Conservation (phyloP, 2,888 invertebrate genomes). For the Philopedon plagiatum region DNA sequence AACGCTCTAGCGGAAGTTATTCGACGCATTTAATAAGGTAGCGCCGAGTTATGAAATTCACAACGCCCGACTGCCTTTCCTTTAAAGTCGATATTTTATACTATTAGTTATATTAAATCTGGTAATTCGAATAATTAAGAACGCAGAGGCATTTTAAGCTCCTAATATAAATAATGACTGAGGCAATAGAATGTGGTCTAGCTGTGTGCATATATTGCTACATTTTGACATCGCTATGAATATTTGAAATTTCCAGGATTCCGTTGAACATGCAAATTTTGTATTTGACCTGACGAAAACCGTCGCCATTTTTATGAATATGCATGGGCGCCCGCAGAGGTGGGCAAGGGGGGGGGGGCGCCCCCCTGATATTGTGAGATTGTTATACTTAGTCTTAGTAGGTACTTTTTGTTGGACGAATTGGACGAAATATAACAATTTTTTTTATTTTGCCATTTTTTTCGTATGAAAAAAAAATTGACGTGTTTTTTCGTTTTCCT, state of each 20-base stretch:
- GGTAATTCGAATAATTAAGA: slow-evolving; percentile 45
- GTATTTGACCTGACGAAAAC: too few species aligned
- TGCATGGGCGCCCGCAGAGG: too few species aligned
- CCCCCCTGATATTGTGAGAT: too few species aligned
- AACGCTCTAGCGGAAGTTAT: slow-evolving; percentile 43
- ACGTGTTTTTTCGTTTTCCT: too few species aligned
- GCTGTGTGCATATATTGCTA: neutral
- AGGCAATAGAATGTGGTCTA: slow-evolving; percentile 5
- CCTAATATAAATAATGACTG: neutral
- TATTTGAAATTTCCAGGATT: neutral
- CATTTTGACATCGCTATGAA: neutral
- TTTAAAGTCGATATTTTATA: slow-evolving; percentile 44
- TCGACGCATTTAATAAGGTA: slow-evolving; percentile 48
- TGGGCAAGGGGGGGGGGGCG: too few species aligned
- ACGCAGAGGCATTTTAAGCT: slow-evolving; percentile 22
- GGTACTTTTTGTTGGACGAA: too few species aligned
- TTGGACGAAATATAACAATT: too few species aligned
- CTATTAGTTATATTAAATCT: slow-evolving; percentile 45
- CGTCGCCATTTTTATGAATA: too few species aligned
- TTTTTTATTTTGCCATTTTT: too few species aligned
- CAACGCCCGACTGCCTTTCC: slow-evolving; percentile 28
- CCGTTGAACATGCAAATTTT: too few species aligned
- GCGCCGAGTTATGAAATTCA: slow-evolving; percentile 41
- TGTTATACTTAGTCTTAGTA: too few species aligned
- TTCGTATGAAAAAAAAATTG: too few species aligned